Evolutionary conservation across 2,113 vertebrate species (phyloP), one percentile per base, ranked within the genome.

Genomic region (Cebidichthys violaceus): DNA sequence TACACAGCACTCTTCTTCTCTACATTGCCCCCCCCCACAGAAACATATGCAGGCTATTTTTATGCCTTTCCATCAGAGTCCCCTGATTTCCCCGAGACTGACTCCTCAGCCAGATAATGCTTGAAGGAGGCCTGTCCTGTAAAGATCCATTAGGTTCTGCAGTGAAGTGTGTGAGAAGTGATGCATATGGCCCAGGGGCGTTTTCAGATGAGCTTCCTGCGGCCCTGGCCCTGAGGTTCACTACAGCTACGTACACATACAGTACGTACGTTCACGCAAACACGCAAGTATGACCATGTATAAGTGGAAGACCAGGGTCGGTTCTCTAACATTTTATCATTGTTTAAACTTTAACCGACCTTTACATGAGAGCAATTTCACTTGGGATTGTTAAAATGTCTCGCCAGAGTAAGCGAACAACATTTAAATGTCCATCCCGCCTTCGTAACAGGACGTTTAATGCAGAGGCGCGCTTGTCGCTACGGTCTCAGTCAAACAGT

Each of bases 111-210:
- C 75, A 74, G 85, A 81, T 78, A 84, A 62, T 81, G 82, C 77
- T 85, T 77, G 70, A 70, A 83, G 83, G 79, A 80, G 41, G 67
- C 45, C 70, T 60, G 81, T 70, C 85, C 77, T 78, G 69, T 78
- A 80, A 86, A 67, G 79, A 82, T 90, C 90, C 82, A 90, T 91
- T 92, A 91, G 55, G 59, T 71, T 83, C 27, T 66, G 50, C 65
- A 69, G 87, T 89, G 79, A 88, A 85, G 85, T 85, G 81, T 90
- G 83, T 18, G 47, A 43, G 89, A 84, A 81, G 80, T 76, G 82
- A 89, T 77, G 82, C 79, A 76, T 88, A 66, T 70, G 50, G 75
- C 79, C 59, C 31, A 22, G 35, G 35, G 75, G 66, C 59, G 52
- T 79, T 86, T 88, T 87, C 54, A 78, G 60, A 77, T 82, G 74